A percentile compares a stretch with the other conserved stretches of the same genome.
Evolutionary conservation across 2,113 vertebrate genomes (phyloP).

Genomic region (Phasianus colchicus): DNA sequence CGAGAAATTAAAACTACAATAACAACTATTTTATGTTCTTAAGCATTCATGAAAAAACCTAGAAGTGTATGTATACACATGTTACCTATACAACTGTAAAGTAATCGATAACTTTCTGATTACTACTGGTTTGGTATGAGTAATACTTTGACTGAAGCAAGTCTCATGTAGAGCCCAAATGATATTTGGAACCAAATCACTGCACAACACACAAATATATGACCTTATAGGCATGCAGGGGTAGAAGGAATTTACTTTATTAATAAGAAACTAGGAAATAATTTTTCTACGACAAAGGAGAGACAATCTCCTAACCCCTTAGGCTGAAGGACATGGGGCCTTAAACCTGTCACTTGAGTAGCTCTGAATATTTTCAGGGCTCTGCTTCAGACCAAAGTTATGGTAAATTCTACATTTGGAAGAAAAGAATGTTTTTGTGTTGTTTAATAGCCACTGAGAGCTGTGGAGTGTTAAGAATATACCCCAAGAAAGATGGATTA

Average conservation of each 20-base stretch:
- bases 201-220: neutral
- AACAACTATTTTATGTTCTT: neutral
- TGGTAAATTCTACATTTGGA: conserved; percentile 24
- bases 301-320: neutral
- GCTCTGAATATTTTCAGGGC: neutral
- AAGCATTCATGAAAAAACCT: neutral
- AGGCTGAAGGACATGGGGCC: neutral
- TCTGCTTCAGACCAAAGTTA: conserved; percentile 1
- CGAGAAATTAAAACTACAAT: neutral
- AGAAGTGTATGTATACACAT: accelerated
- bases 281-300: too few species aligned
- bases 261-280: neutral
- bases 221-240: neutral
- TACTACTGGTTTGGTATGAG: neutral
- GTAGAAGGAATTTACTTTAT: neutral
- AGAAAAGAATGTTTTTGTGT: conserved; percentile 49
- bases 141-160: neutral
- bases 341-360: conserved; percentile 1
- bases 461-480: conserved; percentile 56
- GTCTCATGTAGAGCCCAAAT: neutral
- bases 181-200: neutral
- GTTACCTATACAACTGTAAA: neutral
- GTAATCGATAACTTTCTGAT: neutral
- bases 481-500: conserved; percentile 62
- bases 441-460: conserved; percentile 59